These are phyloP conservation scores for Alviniconcha strummeri DNA, from an alignment of 2,888 invertebrate species.

Conservation along the genomic window DNA sequence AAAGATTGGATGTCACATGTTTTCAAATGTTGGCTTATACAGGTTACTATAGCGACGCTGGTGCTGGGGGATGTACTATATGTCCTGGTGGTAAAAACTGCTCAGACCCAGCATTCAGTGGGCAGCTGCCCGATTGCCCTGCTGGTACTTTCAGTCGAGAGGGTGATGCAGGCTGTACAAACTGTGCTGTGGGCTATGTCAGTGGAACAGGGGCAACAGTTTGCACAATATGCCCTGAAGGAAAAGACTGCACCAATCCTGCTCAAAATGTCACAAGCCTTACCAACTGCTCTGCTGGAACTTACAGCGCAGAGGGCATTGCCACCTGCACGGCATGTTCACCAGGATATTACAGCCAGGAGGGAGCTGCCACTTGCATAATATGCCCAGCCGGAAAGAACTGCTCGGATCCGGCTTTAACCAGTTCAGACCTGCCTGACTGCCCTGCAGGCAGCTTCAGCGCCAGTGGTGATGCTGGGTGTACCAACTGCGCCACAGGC, in stretches of 20 bases:
- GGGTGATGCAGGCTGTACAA: conserved; percentile 47
- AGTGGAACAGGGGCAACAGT: conserved; percentile 66
- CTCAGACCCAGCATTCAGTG: conserved; percentile 50
- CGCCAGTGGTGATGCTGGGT: conserved; percentile 43
- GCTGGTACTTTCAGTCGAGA: conserved; percentile 58
- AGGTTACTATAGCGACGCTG: conserved; percentile 58
- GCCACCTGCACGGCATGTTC: conserved; percentile 54
- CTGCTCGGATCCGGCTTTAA: conserved; percentile 53
- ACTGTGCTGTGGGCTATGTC: conserved; percentile 58
- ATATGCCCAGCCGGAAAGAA: conserved; percentile 65
- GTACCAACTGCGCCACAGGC: conserved; percentile 55
- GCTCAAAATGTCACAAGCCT: conserved; percentile 41
- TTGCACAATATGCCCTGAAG: conserved; percentile 56
- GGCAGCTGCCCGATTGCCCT: conserved; percentile 60
- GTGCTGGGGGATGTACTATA: conserved; percentile 54
- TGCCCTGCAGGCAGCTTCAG: conserved; percentile 62
- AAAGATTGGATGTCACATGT: too few relatives aligned
- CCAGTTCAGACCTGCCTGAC: conserved; percentile 59
- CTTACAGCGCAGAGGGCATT: conserved; percentile 56
- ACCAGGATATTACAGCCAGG: conserved; percentile 56
- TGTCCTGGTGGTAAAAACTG: conserved; percentile 68
- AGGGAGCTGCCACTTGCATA: conserved; percentile 56
- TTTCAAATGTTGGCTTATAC: conserved; percentile 46
- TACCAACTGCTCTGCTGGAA: conserved; percentile 57
- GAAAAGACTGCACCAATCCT: conserved; percentile 63